Percentiles rank a stretch among this genome's conserved stretches.
Evolutionary conservation across 2,113 vertebrate species (phyloP).

Genomic region (Osmerus mordax): DNA sequence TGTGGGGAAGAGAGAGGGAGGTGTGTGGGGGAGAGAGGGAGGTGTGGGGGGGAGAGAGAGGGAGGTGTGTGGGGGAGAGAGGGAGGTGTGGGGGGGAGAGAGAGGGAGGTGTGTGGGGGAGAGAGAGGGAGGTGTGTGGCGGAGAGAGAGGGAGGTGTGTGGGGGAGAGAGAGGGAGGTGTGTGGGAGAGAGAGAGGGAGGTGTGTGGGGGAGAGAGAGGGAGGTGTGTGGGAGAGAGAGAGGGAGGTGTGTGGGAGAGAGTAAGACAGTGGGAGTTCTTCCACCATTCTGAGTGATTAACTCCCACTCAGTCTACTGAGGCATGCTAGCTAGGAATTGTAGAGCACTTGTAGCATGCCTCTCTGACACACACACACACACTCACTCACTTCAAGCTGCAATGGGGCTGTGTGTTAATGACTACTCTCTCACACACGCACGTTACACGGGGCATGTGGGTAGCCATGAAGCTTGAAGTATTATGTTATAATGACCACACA

Average conservation of each 20-base stretch:
- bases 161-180: background rate
- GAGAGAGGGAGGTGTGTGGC: too few species aligned
- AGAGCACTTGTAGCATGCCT: background rate
- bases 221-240: background rate
- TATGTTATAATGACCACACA: background rate
- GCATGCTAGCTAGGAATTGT: slow-evolving; percentile 32
- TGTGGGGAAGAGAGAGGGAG: slow-evolving; percentile 2
- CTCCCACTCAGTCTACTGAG: slow-evolving; percentile 34
- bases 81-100: too few species aligned
- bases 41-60: too few species aligned
- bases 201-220: background rate
- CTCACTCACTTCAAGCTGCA: background rate
- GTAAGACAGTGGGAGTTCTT: slow-evolving; percentile 24
- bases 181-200: background rate
- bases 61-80: too few species aligned
- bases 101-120: too few species aligned
- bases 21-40: too few species aligned
- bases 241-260: background rate
- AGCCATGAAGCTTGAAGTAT: too few species aligned
- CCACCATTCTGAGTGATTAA: slow-evolving; percentile 39
- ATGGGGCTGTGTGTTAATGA: background rate
- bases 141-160: too few species aligned
- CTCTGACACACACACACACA: slow-evolving; percentile 2
- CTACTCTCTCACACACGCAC: background rate
- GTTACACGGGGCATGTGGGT: too few species aligned